Conservation (phyloP, 1,140 invertebrate species). For the Drosophila chauvacae region DNA sequence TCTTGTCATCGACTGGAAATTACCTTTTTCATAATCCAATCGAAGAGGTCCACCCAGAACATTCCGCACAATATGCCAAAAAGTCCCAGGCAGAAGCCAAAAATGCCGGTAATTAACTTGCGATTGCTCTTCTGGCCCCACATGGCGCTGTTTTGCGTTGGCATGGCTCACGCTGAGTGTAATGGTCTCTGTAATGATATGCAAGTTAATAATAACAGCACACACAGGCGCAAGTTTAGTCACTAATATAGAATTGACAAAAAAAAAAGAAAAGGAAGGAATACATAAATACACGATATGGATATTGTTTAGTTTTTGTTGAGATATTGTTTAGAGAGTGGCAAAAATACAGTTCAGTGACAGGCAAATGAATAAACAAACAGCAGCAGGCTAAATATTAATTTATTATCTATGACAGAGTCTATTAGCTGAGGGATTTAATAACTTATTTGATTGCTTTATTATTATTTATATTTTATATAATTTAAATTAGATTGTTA, state of each 20-base stretch:
- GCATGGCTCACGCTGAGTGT: conserved; percentile 50
- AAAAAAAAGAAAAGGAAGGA: background rate
- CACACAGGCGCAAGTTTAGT: background rate
- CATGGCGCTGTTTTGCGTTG: conserved; percentile 56
- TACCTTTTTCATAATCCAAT: conserved; percentile 81
- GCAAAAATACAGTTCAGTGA: background rate
- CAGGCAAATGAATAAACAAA: conserved; percentile 11
- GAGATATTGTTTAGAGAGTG: conserved; percentile 2
- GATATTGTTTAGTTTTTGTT: conserved; percentile 5
- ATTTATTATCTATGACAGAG: conserved; percentile 1
- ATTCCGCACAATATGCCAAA: conserved; percentile 76
- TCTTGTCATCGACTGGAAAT: conserved; percentile 8
- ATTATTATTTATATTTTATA: background rate
- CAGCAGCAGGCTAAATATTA: background rate
- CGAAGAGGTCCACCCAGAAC: conserved; percentile 81
- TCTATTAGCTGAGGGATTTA: background rate
- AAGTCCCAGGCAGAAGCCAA: conserved; percentile 74
- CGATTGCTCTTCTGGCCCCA: conserved; percentile 69
- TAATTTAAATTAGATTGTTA: no score
- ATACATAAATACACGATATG: background rate
- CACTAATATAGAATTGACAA: background rate
- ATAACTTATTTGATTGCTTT: background rate
- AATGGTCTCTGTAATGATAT: conserved; percentile 48
- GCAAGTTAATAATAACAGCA: conserved; percentile 26
- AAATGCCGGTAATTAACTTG: conserved; percentile 65